Conservation (phyloP, 35 echinoderm and acorn worm genomes). For the Heliocidaris tuberculata region DNA sequence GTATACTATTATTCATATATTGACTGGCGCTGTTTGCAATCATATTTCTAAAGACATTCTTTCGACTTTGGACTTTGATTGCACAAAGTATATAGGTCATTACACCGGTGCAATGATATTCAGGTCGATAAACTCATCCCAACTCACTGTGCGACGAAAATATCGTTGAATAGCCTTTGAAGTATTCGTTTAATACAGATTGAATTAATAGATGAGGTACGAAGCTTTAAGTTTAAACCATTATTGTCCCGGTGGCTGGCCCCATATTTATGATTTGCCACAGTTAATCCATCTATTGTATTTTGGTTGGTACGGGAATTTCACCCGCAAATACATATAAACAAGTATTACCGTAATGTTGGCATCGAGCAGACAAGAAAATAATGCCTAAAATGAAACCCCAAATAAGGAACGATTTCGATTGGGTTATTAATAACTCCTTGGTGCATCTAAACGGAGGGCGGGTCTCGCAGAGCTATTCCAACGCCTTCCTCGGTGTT, state of each 20-base stretch:
- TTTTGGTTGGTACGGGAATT: background rate
- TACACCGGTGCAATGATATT: background rate
- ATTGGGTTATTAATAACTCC: background rate
- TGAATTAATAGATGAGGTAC: background rate
- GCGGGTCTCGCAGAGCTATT: background rate
- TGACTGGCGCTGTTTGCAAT: background rate
- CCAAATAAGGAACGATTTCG: background rate
- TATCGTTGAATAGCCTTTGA: background rate
- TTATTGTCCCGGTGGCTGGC: background rate
- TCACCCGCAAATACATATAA: background rate
- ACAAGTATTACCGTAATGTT: background rate
- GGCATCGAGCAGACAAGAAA: background rate
- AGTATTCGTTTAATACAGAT: background rate
- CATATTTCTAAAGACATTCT: slow-evolving; percentile 18
- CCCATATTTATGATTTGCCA: background rate
- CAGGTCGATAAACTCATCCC: slow-evolving; percentile 9
- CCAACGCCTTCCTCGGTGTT: background rate
- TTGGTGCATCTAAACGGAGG: background rate
- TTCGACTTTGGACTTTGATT: background rate
- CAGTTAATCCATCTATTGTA: background rate
- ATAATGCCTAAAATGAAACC: background rate
- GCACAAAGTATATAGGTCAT: background rate
- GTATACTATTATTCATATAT: background rate
- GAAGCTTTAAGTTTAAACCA: background rate
- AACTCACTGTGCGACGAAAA: background rate